These are phyloP conservation scores for Sthenelais limicola DNA, from an alignment of 2,888 invertebrate species.

Conservation along the genomic window DNA sequence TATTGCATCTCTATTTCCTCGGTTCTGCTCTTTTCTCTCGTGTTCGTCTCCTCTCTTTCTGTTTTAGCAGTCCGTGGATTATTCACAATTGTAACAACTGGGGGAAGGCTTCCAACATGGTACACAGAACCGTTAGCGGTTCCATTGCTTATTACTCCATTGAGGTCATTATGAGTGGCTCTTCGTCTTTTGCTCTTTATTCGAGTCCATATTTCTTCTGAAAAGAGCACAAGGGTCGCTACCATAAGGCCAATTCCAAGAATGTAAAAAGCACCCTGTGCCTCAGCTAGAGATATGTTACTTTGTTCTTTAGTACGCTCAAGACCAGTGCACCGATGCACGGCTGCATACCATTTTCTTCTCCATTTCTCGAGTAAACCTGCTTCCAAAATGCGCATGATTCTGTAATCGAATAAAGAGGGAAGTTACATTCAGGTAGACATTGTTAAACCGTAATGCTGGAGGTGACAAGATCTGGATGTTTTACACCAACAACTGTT, in stretches of 20 bases:
- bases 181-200: neutral
- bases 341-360: constrained; percentile 33
- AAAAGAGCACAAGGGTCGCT: constrained; percentile 34
- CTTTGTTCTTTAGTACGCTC: constrained; percentile 41
- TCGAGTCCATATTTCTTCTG: constrained; percentile 21
- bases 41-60: no score
- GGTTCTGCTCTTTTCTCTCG: neutral
- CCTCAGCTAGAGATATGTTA: constrained; percentile 46
- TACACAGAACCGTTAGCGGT: neutral
- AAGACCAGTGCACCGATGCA: constrained; percentile 40
- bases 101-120: neutral
- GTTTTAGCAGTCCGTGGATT: no score
- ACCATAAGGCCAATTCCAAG: constrained; percentile 44
- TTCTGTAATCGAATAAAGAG: constrained; percentile 18
- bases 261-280: constrained; percentile 49
- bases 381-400: constrained; percentile 44
- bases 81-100: neutral
- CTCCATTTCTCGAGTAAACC: constrained; percentile 43
- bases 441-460: no score
- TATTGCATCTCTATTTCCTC: neutral
- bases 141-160: neutral
- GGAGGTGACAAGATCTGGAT: no score
- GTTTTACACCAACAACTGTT: no score
- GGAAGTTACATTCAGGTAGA: no score
- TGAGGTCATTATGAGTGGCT: neutral